A percentile compares a stretch with the other conserved stretches of the same genome.
Conservation (phyloP, 1,140 invertebrate species). For the Pentalonia nigronervosa region DNA sequence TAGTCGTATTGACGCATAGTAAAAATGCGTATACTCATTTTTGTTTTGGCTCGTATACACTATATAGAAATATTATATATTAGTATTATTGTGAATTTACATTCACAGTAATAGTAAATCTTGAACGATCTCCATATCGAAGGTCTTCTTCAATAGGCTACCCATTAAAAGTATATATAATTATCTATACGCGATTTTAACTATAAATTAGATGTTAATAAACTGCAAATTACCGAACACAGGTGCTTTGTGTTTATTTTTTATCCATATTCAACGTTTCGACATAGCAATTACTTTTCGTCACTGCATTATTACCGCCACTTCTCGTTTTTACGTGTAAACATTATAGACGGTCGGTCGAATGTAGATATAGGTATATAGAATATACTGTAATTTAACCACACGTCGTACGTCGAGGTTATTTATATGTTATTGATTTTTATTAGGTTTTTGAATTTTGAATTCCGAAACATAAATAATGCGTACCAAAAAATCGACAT, state of each 20-base stretch:
- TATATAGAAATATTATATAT: not conserved
- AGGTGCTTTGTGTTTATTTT: not conserved
- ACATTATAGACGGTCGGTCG: not conserved
- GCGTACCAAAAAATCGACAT: not conserved
- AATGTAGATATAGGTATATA: not conserved
- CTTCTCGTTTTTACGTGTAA: not conserved
- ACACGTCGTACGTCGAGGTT: not conserved
- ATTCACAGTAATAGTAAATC: not conserved
- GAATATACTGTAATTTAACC: not conserved
- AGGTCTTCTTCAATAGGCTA: not conserved
- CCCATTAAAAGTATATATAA: not conserved
- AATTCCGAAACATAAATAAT: not conserved
- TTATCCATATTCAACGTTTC: not conserved
- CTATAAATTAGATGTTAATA: conserved; percentile 2
- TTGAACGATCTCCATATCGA: not conserved
- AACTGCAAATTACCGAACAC: not conserved
- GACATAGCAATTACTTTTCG: not conserved
- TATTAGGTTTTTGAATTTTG: not conserved
- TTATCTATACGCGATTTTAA: not conserved
- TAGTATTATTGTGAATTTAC: not conserved
- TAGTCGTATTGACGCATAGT: not conserved
- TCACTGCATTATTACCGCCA: not conserved
- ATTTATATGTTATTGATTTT: not conserved
- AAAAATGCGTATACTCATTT: not conserved
- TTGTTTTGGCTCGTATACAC: not conserved